A percentile compares a stretch with the other conserved stretches of the same genome.
These are phyloP conservation scores for Leptinotarsa peninsularis DNA, from an alignment of 2,888 invertebrate genomes.

Conservation along the genomic window DNA sequence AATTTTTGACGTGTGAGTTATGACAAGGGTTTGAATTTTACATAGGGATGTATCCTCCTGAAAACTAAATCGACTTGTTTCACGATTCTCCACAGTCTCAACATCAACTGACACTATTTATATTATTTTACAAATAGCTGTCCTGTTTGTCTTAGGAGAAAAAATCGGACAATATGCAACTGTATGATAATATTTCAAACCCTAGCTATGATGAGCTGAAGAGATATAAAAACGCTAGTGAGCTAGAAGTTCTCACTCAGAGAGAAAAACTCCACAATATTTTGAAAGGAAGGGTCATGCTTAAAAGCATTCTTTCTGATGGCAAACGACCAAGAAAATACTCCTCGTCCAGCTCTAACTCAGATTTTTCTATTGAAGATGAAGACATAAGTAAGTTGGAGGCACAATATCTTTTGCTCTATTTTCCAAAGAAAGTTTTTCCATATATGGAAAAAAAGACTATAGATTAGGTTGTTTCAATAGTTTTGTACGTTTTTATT, in stretches of 20 bases:
- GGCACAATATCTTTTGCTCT: background rate
- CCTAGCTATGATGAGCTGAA: slow-evolving; percentile 54
- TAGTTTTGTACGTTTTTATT: too few relatives aligned
- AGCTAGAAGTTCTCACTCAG: slow-evolving; percentile 68
- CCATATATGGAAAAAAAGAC: too few relatives aligned
- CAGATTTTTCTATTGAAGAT: slow-evolving; percentile 50
- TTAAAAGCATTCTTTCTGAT: slow-evolving; percentile 61
- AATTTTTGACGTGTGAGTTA: too few relatives aligned
- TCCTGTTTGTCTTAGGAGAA: slow-evolving; percentile 41
- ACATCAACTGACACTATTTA: too few relatives aligned
- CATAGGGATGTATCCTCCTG: too few relatives aligned
- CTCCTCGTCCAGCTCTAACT: slow-evolving; percentile 58
- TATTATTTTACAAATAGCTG: too few relatives aligned
- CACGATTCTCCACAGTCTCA: too few relatives aligned
- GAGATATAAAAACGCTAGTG: slow-evolving; percentile 66
- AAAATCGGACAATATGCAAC: slow-evolving; percentile 35
- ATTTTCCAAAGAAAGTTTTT: too few relatives aligned
- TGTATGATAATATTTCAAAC: slow-evolving; percentile 35
- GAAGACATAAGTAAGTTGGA: slow-evolving; percentile 30
- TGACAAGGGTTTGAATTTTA: too few relatives aligned
- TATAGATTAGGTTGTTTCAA: too few relatives aligned
- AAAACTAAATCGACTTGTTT: too few relatives aligned
- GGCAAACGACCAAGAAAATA: slow-evolving; percentile 42
- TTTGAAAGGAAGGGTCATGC: slow-evolving; percentile 67
- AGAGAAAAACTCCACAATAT: slow-evolving; percentile 69